These are phyloP conservation scores for Epirrhoe alternata DNA, from an alignment of 2,888 invertebrate species.

Conservation along the genomic window DNA sequence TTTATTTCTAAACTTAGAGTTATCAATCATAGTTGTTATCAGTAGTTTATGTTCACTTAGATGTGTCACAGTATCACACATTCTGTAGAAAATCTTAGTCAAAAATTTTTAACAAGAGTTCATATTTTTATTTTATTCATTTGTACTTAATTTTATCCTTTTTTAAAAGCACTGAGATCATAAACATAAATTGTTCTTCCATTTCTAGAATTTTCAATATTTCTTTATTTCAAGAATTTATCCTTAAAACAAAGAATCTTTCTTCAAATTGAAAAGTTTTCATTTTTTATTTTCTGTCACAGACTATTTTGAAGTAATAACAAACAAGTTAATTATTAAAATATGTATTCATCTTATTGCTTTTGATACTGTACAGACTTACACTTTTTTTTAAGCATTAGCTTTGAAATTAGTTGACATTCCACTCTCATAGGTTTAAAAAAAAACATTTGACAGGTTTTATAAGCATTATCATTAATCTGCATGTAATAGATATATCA, in stretches of 20 bases:
- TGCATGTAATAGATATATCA: slow-evolving; percentile 5
- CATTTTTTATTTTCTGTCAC: no score
- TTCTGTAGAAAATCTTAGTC: slow-evolving; percentile 6
- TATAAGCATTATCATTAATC: background rate
- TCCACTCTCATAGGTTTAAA: background rate
- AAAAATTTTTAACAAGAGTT: background rate
- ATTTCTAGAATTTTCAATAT: slow-evolving; percentile 16
- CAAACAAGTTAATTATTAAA: background rate
- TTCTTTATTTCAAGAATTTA: background rate
- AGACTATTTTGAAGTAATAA: no score
- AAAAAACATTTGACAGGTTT: background rate
- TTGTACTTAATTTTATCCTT: slow-evolving; percentile 60
- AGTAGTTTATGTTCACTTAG: slow-evolving; percentile 33
- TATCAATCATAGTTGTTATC: slow-evolving; percentile 37
- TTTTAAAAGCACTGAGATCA: slow-evolving; percentile 42
- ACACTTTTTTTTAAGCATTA: background rate
- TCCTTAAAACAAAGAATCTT: background rate
- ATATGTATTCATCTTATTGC: background rate
- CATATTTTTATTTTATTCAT: slow-evolving; percentile 9
- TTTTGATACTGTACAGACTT: background rate
- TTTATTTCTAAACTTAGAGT: slow-evolving; percentile 52
- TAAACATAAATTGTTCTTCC: slow-evolving; percentile 44
- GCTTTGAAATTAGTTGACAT: slow-evolving; percentile 6
- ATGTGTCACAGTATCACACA: slow-evolving; percentile 37
- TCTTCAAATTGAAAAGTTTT: background rate